phyloP scores from a whole-genome alignment of 2,888 invertebrate genomes.

The Myathropa florea region DNA sequence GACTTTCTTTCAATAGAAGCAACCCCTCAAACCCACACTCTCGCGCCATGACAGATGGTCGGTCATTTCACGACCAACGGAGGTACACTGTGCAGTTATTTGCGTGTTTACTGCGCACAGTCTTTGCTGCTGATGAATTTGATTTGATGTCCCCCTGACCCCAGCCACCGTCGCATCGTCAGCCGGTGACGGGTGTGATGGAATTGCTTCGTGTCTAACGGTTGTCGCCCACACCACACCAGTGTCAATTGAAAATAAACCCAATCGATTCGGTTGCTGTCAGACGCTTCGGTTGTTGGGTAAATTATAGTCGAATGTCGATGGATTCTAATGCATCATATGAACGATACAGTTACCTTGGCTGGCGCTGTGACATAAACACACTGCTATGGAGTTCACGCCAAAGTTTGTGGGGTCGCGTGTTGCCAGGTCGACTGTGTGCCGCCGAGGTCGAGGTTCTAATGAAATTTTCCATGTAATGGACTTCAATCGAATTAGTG shows the following conservation, averaged over 20 bases:
- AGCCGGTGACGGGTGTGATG: neutral
- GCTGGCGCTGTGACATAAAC: slow-evolving; percentile 7
- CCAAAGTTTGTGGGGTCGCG: slow-evolving; percentile 42
- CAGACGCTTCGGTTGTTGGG: neutral
- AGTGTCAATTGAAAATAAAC: neutral
- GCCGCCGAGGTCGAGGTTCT: neutral
- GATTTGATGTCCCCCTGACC: neutral
- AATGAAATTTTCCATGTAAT: slow-evolving; percentile 20
- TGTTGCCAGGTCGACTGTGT: neutral
- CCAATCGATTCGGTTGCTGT: slow-evolving; percentile 31
- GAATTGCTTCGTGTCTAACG: neutral
- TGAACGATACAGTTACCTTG: slow-evolving; percentile 19
- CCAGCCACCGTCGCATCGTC: too few relatives aligned
- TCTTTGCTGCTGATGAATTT: slow-evolving; percentile 8
- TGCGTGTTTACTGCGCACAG: slow-evolving; percentile 22
- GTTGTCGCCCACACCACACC: neutral
- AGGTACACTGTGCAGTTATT: slow-evolving; percentile 19
- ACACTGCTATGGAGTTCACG: neutral
- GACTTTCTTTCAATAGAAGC: neutral
- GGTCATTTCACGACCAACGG: neutral
- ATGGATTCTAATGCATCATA: slow-evolving; percentile 19
- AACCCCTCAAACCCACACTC: neutral
- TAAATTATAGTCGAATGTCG: slow-evolving; percentile 12
- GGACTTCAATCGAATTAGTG: slow-evolving; percentile 25
- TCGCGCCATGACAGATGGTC: neutral